Percentiles rank a stretch among this genome's conserved stretches.
Conservation (phyloP, 2,113 vertebrate species). For the Leptobrachium ailaonicum region DNA sequence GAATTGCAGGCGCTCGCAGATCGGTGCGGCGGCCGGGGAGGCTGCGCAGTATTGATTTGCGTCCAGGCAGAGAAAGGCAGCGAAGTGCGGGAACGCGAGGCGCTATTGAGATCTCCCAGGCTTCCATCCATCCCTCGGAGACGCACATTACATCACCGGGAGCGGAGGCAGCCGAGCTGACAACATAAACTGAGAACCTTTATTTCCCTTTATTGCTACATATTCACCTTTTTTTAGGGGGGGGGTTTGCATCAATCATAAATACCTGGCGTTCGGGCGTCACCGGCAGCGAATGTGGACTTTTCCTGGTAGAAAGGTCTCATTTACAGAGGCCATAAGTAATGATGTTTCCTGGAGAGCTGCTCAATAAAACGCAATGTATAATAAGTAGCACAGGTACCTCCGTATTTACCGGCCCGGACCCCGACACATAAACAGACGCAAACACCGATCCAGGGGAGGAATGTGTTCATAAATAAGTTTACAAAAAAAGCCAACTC, state of each 20-base stretch:
- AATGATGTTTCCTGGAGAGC: too few relatives aligned
- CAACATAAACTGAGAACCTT: not conserved
- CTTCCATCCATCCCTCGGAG: slow-evolving; percentile 29
- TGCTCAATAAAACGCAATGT: too few relatives aligned
- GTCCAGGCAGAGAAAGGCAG: slow-evolving; percentile 42
- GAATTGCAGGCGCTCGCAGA: slow-evolving; percentile 33
- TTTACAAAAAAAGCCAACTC: too few relatives aligned
- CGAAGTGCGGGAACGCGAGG: slow-evolving; percentile 35
- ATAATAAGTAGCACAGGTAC: too few relatives aligned
- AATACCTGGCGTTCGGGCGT: too few relatives aligned
- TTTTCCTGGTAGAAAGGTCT: too few relatives aligned
- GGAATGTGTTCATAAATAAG: too few relatives aligned
- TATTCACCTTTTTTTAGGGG: not conserved
- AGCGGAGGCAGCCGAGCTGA: not conserved
- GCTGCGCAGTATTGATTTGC: slow-evolving; percentile 44
- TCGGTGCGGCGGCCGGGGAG: slow-evolving; percentile 26
- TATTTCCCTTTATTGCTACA: not conserved
- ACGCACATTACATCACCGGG: slow-evolving; percentile 26
- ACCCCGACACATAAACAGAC: too few relatives aligned
- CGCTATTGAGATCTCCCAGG: slow-evolving; percentile 36
- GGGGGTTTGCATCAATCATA: not conserved
- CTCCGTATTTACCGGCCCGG: too few relatives aligned
- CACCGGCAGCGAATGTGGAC: too few relatives aligned
- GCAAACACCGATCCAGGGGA: too few relatives aligned
- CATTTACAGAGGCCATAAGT: too few relatives aligned